Conservation (phyloP, 2,113 vertebrate species). For the Charadrius vociferus region DNA sequence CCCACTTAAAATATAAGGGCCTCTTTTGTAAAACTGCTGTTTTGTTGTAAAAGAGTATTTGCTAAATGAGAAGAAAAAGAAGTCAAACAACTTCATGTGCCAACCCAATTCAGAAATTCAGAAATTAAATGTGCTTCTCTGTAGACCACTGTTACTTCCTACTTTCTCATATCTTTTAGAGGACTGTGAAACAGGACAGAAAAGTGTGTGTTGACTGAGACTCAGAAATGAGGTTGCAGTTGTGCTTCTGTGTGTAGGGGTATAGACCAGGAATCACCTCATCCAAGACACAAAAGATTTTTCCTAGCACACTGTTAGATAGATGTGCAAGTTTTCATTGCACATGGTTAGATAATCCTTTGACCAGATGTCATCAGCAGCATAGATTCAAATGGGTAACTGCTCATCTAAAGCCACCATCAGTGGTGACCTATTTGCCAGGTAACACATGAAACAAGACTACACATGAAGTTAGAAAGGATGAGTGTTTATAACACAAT, state of each 20-base stretch:
- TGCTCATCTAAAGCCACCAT: not conserved
- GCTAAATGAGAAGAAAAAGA: not conserved
- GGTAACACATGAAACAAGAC: not conserved
- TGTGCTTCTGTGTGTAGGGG: not conserved
- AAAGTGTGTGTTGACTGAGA: not conserved
- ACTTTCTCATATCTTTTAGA: not conserved
- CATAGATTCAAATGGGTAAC: not conserved
- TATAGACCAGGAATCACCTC: not conserved
- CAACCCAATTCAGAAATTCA: not conserved
- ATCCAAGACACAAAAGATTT: not conserved
- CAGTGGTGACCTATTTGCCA: not conserved
- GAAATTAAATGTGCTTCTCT: not conserved
- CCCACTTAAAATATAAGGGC: not conserved
- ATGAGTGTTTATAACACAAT: not conserved
- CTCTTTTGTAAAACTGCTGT: not conserved
- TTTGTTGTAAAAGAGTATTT: not conserved
- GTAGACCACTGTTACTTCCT: not conserved
- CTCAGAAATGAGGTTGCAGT: not conserved
- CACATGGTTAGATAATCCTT: not conserved
- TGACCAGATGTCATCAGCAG: not conserved
- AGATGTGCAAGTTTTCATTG: not conserved
- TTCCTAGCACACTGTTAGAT: not conserved
- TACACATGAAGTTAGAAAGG: not conserved
- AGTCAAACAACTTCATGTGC: not conserved
- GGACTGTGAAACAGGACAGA: not conserved